Evolutionary conservation across 2,888 invertebrate species (phyloP).

Genomic region (Nyleta sp.): DNA sequence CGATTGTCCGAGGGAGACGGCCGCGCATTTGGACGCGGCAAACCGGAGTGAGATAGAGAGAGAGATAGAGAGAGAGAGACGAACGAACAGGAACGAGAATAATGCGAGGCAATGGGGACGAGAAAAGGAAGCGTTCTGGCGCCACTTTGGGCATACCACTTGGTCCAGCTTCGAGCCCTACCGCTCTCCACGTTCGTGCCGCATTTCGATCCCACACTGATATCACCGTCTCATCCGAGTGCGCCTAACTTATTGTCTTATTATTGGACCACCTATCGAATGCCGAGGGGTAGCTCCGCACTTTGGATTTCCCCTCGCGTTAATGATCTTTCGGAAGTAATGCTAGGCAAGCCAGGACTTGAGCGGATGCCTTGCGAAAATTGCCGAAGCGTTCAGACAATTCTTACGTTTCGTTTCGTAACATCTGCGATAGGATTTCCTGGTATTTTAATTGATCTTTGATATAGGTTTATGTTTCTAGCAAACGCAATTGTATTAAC

Average conservation of each 20-base stretch:
- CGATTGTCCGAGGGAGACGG: conserved; percentile 21
- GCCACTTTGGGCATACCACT: conserved; percentile 74
- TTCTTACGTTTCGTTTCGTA: too few relatives aligned
- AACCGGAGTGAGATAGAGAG: conserved; percentile 49
- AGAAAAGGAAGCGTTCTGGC: conserved; percentile 70
- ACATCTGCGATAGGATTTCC: too few relatives aligned
- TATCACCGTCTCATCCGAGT: conserved; percentile 70
- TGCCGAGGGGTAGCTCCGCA: conserved; percentile 65
- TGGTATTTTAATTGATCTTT: too few relatives aligned
- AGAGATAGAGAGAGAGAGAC: too few relatives aligned
- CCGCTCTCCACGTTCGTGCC: conserved; percentile 63
- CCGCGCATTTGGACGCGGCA: conserved; percentile 24
- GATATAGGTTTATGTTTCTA: too few relatives aligned
- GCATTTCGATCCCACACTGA: conserved; percentile 78
- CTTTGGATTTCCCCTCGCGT: conserved; percentile 59
- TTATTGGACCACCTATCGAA: conserved; percentile 80
- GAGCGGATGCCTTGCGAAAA: neutral
- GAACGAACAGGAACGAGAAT: conserved; percentile 49
- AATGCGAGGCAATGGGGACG: conserved; percentile 53
- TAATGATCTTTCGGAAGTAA: conserved; percentile 46
- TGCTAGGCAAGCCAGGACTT: conserved; percentile 15
- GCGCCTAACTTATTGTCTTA: conserved; percentile 78
- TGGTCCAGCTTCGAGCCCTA: conserved; percentile 63
- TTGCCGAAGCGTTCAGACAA: too few relatives aligned
- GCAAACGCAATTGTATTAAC: too few relatives aligned